Base-by-base conservation (phyloP, 2,888 invertebrate genomes). In the Euplexia lucipara region DNA sequence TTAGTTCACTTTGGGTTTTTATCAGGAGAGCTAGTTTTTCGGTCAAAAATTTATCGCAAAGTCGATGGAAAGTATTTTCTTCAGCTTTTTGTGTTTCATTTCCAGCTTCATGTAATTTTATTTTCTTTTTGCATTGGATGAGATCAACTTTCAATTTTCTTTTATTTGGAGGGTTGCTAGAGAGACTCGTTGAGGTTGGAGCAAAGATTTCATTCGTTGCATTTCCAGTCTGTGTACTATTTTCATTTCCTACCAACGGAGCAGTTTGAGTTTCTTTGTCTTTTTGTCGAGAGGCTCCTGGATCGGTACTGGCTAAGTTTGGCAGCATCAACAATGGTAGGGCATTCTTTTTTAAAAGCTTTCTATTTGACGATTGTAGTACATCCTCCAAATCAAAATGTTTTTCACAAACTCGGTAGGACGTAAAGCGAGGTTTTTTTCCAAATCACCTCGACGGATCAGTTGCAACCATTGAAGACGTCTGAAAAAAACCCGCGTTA, bases 381-480 rank as follows among this genome's bases (percentile, higher is more conserved):
- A 69, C 0, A 16, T 65, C 58, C 51, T 61, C 47, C 37, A 44
- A 0, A 57, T 65, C 56, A 68, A 79, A 81, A 78, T 81, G 77
- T 63, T 58, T 70, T 72, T 75, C 78, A 70, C 76, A 79, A 69
- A 79, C n/a, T 20, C 52, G 65, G 67, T 75, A 70, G 63, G 70
- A 14, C 41, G 42, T 12, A 73, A 53, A 73, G n/a, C 75, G 73
- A 62, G 60, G 30, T 78, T 76, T 81, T 69, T 70, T 72, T 61
- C 47, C 18, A 74, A 77, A 71, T 79, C 79, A 41, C 73, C 22
- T 68, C 81, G 78, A 63, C 47, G 10, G 57, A 77, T 77, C 63
- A 72, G 59, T 59, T 65, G 64, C 70, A 78, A 14, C 75, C 78
- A 81, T 64, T 75, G 18, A 61, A 65, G 41, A n/a, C 61, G 67